Conservation (phyloP, 1,140 invertebrate species). For the Pantala flavescens region DNA sequence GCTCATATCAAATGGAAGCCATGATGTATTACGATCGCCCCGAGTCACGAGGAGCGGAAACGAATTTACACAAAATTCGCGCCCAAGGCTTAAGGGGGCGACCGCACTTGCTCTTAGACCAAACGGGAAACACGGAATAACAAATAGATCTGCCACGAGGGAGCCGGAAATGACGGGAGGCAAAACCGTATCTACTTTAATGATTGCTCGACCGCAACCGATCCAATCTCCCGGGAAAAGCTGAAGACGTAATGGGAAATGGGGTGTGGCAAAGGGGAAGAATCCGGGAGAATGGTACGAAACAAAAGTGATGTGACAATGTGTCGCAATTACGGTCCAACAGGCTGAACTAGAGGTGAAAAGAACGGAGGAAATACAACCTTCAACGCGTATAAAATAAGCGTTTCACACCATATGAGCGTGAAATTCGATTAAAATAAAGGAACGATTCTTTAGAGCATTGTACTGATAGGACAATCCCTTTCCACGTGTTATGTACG, state of each 20-base stretch:
- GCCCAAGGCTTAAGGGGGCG: no score
- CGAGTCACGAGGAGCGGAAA: neutral
- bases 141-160: constrained; percentile 8
- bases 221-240: neutral
- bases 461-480: no score
- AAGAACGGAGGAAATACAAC: no score
- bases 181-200: neutral
- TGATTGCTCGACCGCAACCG: neutral
- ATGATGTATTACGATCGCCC: neutral
- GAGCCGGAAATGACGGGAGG: neutral
- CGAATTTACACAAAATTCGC: neutral
- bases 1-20: neutral
- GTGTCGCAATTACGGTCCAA: no score
- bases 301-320: no score
- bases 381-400: no score
- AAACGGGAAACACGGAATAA: neutral
- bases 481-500: no score
- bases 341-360: no score
- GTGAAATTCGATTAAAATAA: no score
- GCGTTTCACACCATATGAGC: no score
- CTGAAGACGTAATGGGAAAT: neutral
- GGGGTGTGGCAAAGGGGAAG: neutral
- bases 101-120: no score
- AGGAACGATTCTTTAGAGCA: no score
- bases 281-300: neutral